Evolutionary conservation across 1,140 invertebrate genomes (phyloP), one percentile per base, ranked within the genome.

Genomic region (Coptotermes formosanus): DNA sequence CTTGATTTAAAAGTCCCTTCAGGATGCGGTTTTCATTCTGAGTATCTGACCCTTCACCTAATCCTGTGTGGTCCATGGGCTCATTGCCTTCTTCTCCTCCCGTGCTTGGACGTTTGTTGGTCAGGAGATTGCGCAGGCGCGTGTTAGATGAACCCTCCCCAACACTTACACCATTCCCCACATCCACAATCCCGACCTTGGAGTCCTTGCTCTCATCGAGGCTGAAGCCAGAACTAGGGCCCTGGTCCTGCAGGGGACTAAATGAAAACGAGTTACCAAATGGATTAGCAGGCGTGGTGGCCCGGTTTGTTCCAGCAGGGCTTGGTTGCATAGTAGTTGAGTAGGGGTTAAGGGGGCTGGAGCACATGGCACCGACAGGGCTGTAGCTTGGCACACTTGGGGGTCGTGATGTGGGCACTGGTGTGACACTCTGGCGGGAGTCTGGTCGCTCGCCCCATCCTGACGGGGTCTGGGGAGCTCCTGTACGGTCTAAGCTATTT

Each of bases 1-100:
- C 97, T 89, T 96, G 94, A 90, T 97, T 96, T 81, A 97, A 91
- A 89, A 97, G 90, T 86, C 93, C 95, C 90, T 97, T 96, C 81
- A 97, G 91, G 89, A 97, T 96, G 87, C 91, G 90, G 90, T 94
- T 90, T 85, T 93, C 91, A 86, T 92, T 92, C 82, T 90, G 89
- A 85, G 89, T 90, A 75, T 93, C 89, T 84, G 90, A 86, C 52
- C 90, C 89, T 87, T 91, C 89, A 88, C 89, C 89, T 16, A 75
- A 25, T 11, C 64, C 64, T 59, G 88, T 82, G 85, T 90, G 43
- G 82, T 87, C 85, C 82, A 84, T 87, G 52, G 59, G 16, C 25
- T 85, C 85, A 52, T 52, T 90, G 84, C 92, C 92, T 59, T 91
- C 91, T 9, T 93, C 88, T 86, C 82, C 82, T 75, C 88, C 55